phyloP scores from a whole-genome alignment of 2,797 vertebrate species.

The Cirrhinus mrigala region DNA sequence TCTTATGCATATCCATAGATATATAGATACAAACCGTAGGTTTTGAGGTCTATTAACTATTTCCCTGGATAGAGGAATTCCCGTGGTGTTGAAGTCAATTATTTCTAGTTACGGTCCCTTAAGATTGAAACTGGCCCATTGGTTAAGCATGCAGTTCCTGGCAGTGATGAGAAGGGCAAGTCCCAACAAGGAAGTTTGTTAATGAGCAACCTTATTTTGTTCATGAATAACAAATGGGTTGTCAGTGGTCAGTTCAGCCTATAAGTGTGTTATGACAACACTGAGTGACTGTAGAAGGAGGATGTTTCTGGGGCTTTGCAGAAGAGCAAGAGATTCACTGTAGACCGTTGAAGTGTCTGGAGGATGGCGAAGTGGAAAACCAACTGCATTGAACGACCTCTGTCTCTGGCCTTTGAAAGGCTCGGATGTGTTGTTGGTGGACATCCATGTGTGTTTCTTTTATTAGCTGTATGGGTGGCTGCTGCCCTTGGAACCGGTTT shows the following conservation, averaged over 20 bases:
- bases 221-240: background rate
- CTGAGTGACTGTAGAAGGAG: background rate
- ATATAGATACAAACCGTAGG: too few relatives aligned
- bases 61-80: background rate
- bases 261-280: background rate
- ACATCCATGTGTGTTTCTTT: constrained; percentile 62
- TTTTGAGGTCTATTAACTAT: background rate
- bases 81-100: background rate
- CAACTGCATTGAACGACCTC: constrained; percentile 62
- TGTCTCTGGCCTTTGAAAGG: constrained; percentile 51
- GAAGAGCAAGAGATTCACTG: background rate
- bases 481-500: constrained; percentile 69
- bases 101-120: too few relatives aligned
- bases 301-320: background rate
- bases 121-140: background rate
- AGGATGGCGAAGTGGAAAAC: constrained; percentile 46
- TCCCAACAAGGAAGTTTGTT: background rate
- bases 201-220: background rate
- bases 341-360: background rate
- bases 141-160: background rate
- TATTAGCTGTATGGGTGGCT: constrained; percentile 64
- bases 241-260: background rate
- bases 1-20: too few relatives aligned
- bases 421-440: constrained; percentile 57
- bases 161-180: background rate